A percentile compares a stretch with the other conserved stretches of the same genome.
These are phyloP conservation scores for Leptogaster cylindrica DNA, from an alignment of 2,888 invertebrate species.

Conservation along the genomic window DNA sequence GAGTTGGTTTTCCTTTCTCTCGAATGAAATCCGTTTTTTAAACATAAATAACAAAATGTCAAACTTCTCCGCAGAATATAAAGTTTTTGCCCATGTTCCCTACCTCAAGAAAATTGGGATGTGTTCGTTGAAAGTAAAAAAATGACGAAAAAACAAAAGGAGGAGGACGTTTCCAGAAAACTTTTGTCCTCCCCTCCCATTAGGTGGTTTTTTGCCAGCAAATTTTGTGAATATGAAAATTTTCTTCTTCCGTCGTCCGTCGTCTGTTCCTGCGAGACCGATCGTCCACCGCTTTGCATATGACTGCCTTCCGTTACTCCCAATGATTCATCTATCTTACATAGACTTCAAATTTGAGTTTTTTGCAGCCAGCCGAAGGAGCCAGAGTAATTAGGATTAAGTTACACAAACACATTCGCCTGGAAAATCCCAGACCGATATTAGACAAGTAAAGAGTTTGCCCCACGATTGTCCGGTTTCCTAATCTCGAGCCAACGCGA, in stretches of 20 bases:
- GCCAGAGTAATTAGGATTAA: conserved; percentile 21
- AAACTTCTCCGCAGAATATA: conserved; percentile 26
- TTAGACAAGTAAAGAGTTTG: conserved; percentile 13
- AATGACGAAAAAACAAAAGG: neutral
- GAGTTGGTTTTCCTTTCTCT: neutral
- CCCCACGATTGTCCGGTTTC: conserved; percentile 32
- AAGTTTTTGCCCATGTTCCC: conserved; percentile 21
- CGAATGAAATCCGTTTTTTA: conserved; percentile 23
- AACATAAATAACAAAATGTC: conserved; percentile 33
- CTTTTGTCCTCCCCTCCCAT: too few species aligned
- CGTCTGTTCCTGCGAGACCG: conserved; percentile 10
- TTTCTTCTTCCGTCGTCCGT: too few species aligned
- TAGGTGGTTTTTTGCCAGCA: too few species aligned
- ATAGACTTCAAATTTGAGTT: conserved; percentile 7
- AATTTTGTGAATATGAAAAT: too few species aligned
- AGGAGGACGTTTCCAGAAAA: conserved; percentile 9
- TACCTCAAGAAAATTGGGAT: conserved; percentile 30
- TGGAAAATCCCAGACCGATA: conserved; percentile 15
- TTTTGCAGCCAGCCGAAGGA: neutral
- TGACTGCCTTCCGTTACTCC: neutral
- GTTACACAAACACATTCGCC: conserved; percentile 12
- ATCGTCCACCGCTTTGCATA: conserved; percentile 12
- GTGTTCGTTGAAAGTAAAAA: conserved; percentile 17
- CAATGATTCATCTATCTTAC: neutral
- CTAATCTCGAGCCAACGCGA: conserved; percentile 18